Percentiles rank a stretch among this genome's conserved stretches.
These are phyloP conservation scores for Dromiciops gliroides DNA, from an alignment of 2,113 vertebrate genomes.

Conservation along the genomic window DNA sequence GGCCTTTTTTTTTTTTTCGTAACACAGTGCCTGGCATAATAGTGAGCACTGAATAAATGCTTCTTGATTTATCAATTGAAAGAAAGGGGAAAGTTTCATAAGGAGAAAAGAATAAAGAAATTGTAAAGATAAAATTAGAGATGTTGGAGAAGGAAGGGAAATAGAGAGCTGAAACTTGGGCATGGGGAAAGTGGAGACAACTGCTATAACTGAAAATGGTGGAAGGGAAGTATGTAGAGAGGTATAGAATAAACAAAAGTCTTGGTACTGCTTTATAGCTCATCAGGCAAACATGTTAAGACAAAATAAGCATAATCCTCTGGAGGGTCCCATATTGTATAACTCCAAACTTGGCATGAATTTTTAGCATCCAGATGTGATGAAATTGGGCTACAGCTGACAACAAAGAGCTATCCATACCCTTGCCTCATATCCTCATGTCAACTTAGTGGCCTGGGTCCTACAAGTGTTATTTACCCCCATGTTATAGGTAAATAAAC, in stretches of 20 bases:
- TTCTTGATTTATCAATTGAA: too few relatives aligned
- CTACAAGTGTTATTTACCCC: background rate
- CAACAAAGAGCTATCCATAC: background rate
- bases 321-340: background rate
- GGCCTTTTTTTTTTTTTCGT: too few relatives aligned
- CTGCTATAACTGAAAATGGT: slow-evolving; percentile 5
- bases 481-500: background rate
- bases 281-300: slow-evolving; percentile 33
- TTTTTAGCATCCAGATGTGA: background rate
- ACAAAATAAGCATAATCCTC: background rate
- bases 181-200: slow-evolving; percentile 32
- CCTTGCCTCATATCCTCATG: background rate
- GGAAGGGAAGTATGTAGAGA: background rate
- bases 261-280: slow-evolving; percentile 7
- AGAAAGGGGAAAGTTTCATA: background rate
- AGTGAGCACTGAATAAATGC: too few relatives aligned
- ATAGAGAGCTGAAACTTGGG: background rate
- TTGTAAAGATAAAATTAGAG: background rate
- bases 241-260: background rate
- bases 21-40: too few relatives aligned
- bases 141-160: background rate
- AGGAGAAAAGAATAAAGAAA: slow-evolving; percentile 1
- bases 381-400: background rate
- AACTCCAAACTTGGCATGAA: background rate
- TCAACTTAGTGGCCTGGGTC: background rate